A percentile compares a stretch with the other conserved stretches of the same genome.
Conservation (phyloP, 2,797 vertebrate species). For the Sebastiscus tertius region DNA sequence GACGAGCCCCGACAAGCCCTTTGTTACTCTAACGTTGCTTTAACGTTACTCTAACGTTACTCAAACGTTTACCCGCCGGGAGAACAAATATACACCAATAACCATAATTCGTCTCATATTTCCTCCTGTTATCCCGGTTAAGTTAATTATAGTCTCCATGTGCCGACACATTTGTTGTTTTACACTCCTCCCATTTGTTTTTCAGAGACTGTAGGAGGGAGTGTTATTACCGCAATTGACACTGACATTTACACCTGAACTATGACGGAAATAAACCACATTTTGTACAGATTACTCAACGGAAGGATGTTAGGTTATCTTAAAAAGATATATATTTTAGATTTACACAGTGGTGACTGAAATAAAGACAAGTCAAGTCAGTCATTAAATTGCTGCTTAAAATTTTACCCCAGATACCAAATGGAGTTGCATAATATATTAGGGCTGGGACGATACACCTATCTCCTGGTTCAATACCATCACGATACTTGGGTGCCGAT, state of each 20-base stretch:
- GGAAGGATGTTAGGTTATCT: background rate
- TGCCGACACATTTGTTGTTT: background rate
- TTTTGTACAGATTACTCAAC: background rate
- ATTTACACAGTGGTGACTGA: background rate
- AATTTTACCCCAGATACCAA: too few species aligned
- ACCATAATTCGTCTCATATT: slow-evolving; percentile 1
- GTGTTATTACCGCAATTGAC: background rate
- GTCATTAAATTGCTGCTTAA: background rate
- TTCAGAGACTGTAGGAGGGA: background rate
- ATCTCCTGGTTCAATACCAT: too few species aligned
- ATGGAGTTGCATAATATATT: too few species aligned
- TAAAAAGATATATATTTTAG: background rate
- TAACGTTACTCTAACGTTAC: slow-evolving; percentile 29
- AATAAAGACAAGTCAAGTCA: background rate
- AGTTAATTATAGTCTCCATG: slow-evolving; percentile 12
- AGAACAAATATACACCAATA: background rate
- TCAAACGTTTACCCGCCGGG: slow-evolving; percentile 2
- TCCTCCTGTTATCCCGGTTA: background rate
- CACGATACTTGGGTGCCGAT: too few species aligned
- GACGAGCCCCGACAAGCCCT: slow-evolving; percentile 42
- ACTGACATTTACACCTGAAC: background rate
- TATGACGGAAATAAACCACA: background rate
- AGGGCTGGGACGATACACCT: too few species aligned
- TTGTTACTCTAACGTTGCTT: slow-evolving; percentile 45
- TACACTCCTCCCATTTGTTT: slow-evolving; percentile 13